Base-by-base conservation (phyloP, 1,140 invertebrate genomes). In the Drosophila saltans region DNA sequence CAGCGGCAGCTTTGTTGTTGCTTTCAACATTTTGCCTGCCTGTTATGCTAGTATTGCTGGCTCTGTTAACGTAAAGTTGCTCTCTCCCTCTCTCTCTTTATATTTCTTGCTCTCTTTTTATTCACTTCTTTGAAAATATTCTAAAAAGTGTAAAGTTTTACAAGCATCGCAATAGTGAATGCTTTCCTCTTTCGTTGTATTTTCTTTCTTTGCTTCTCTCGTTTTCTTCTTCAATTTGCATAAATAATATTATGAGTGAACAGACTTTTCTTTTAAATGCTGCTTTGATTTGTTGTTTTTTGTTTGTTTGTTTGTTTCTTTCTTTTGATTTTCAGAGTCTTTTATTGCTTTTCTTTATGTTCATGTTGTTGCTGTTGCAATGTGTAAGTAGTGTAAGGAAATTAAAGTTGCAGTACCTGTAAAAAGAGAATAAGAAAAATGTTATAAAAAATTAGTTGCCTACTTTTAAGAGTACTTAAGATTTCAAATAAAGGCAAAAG, bases 371-470 rank as follows among this genome's bases (percentile, higher is more conserved):
- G 61, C 28, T 67, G 21, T 66, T 60, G 41, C 55, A 52, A 52
- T 72, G 48, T 72, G 48, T 66, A 70, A 61, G 40, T 69, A 61
- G 36, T 41, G 60, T 45, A 73, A 77, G 21, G 45, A 52, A 83
- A 59, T 43, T 61, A 65, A 88, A 78, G 73, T 78, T 88, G 76
- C 36, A 83, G 80, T 86, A 86, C 83, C 83, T 86, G 76, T 24
- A 75, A 82, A 36, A n/a, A 75, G 52, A 80, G 28, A 8, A 59
- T 9, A 58, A 41, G 33, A 36, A 70, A 1, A 41, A n/a, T 67
- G 9, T 21, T 7, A 52, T 5, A 33, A 9, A 24, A 60, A 66
- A 83, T 83, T 83, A 82, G 75, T 78, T 64, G 41, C 30, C 10
- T 67, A 67, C 56, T 75, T 74, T 9, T 74, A 1, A 40, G 33